phyloP scores from a whole-genome alignment of 1,140 invertebrate species.

The Helicoverpa armigera region DNA sequence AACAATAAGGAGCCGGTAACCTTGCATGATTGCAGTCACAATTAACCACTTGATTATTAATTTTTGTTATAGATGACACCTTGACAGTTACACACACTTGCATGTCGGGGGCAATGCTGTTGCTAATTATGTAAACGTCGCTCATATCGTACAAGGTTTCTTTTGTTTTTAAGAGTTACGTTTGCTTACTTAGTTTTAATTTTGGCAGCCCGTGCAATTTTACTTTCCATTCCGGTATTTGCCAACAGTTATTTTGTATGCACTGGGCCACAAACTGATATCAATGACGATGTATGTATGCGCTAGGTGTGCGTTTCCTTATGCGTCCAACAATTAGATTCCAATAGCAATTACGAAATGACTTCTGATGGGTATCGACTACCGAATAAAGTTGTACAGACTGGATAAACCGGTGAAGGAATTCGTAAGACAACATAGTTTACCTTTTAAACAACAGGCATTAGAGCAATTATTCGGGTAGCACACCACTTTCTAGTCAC shows the following conservation, averaged over 20 bases:
- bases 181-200: not conserved
- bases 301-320: slow-evolving; percentile 17
- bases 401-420: slow-evolving; percentile 4
- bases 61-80: not conserved
- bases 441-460: slow-evolving; percentile 45
- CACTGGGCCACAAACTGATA: slow-evolving; percentile 12
- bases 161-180: not conserved
- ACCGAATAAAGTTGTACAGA: slow-evolving; percentile 7
- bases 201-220: slow-evolving; percentile 11
- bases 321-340: slow-evolving; percentile 20
- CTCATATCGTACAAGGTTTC: not conserved
- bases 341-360: slow-evolving; percentile 24
- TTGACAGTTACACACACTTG: not conserved
- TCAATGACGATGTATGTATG: slow-evolving; percentile 13
- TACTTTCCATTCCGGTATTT: slow-evolving; percentile 38
- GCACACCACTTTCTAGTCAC: slow-evolving; percentile 65
- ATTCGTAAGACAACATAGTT: slow-evolving; percentile 5
- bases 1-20: slow-evolving; percentile 12
- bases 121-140: not conserved
- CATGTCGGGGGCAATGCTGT: not conserved
- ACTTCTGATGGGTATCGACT: slow-evolving; percentile 2
- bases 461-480: slow-evolving; percentile 61
- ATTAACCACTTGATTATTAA: not conserved
- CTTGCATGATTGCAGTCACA: slow-evolving; percentile 6
- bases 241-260: slow-evolving; percentile 39